These are phyloP conservation scores for Tamias sibiricus DNA, from an alignment of 2,113 vertebrate species.

Conservation along the genomic window DNA sequence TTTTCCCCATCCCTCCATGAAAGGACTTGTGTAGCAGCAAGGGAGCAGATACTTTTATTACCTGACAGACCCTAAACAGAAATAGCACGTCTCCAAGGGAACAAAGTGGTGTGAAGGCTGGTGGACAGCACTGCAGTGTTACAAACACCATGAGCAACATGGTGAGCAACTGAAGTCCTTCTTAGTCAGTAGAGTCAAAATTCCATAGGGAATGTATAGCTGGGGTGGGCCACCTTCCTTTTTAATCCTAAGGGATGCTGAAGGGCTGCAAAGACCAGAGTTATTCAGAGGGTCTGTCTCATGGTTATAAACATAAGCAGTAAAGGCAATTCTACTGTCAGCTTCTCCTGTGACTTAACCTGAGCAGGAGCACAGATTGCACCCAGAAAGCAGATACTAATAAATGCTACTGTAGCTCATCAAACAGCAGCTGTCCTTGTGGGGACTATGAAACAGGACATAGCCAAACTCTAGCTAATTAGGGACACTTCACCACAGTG, in stretches of 20 bases:
- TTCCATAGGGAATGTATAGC: background rate
- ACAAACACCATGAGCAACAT: background rate
- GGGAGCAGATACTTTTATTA: background rate
- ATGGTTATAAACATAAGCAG: background rate
- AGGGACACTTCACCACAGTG: background rate
- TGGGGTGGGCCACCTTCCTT: background rate
- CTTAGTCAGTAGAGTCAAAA: background rate
- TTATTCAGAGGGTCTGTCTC: too few relatives aligned
- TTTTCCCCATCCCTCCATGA: rapidly evolving
- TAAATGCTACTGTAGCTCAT: background rate
- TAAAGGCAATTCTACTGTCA: background rate
- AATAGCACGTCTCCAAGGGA: background rate
- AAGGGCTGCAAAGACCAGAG: background rate
- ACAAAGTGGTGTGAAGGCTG: background rate
- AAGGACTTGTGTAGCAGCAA: background rate
- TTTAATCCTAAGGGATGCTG: background rate
- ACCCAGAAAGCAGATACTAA: background rate
- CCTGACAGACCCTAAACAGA: background rate
- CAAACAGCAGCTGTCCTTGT: background rate
- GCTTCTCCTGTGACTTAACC: background rate
- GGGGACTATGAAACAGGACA: background rate
- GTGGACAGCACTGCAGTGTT: background rate
- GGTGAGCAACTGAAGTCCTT: background rate
- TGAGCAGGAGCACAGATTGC: background rate
- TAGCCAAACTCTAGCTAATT: background rate